Base-by-base conservation (phyloP, 2,797 vertebrate species). In the Erpetoichthys calabaricus region DNA sequence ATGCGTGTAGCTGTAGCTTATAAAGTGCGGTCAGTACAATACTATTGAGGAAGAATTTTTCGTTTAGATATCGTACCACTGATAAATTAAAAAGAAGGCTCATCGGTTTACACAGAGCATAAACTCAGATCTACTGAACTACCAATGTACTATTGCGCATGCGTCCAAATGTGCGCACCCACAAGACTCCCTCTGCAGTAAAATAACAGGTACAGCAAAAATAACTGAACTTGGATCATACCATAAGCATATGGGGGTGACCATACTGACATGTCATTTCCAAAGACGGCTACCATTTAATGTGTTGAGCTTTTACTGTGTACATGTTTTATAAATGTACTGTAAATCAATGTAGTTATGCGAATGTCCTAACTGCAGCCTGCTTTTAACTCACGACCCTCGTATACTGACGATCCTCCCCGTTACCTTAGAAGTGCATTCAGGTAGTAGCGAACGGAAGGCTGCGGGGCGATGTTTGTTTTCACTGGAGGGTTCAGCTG, bases 401-500 rank as follows among this genome's bases (percentile, higher is more conserved):
- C 2, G 25, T 25, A 25, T 25, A 25, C 25, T 25, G 25, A 25
- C 25, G 25, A 25, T 73, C 77, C 58, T 8, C 7, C 6, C 25
- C 8, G 45, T 47, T 5, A 4, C 1, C 2, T 1, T 1, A 62
- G 53, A 85, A 78, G 85, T 73, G 6, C 62, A 44, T 45, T 66
- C 84, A 80, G 56, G 63, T 82, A 84, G 79, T 84, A 82, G 75
- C 79, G 83, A 84, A 83, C 65, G 76, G 66, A 72, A 74, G 71
- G 70, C 78, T 70, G 74, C 65, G 66, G 64, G 69, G 65, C 59
- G 58, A 10, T 64, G 65, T 66, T 70, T 74, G 63, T 81, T 73
- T 80, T 76, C 66, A 58, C 53, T 59, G 59, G 54, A 62, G 59
- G 60, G 61, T 57, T 64, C 59, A 59, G 57, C 41, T 44, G 10